phyloP scores from a whole-genome alignment of 2,888 invertebrate species.

The Opisthograptis luteolata region DNA sequence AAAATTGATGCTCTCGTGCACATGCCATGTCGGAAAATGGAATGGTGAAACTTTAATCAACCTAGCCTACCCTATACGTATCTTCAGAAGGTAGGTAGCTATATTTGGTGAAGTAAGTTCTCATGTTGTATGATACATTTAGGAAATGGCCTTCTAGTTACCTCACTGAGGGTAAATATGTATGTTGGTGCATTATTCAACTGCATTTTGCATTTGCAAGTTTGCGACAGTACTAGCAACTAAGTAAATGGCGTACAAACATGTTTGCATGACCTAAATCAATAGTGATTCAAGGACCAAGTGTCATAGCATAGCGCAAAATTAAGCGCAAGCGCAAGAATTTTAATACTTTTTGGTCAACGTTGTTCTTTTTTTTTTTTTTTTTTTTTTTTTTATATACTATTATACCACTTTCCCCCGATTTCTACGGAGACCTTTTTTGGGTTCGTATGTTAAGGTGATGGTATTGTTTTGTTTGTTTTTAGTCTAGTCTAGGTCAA shows the following conservation, averaged over 20 bases:
- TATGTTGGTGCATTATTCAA: constrained; percentile 55
- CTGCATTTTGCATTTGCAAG: constrained; percentile 47
- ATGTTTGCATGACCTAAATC: constrained; percentile 5
- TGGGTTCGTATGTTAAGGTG: too few relatives aligned
- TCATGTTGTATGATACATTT: constrained; percentile 48
- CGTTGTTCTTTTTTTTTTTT: too few relatives aligned
- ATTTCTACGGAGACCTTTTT: too few relatives aligned
- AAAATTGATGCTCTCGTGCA: constrained; percentile 28
- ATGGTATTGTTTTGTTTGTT: too few relatives aligned
- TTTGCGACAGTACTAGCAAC: background rate
- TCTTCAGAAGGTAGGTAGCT: constrained; percentile 29
- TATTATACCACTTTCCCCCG: too few relatives aligned
- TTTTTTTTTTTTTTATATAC: too few relatives aligned
- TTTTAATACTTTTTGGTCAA: too few relatives aligned
- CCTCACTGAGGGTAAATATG: constrained; percentile 32
- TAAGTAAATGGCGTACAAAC: background rate
- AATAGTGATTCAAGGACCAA: background rate
- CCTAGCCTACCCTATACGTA: constrained; percentile 22
- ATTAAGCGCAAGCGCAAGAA: too few relatives aligned
- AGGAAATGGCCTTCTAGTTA: constrained; percentile 38
- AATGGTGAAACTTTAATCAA: constrained; percentile 32
- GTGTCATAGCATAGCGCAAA: background rate
- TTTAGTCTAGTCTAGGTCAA: too few relatives aligned
- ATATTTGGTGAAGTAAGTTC: constrained; percentile 38
- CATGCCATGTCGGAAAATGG: constrained; percentile 29